Evolutionary conservation across 2,888 invertebrate genomes (phyloP).

Genomic region (Balanococcus diminutus): DNA sequence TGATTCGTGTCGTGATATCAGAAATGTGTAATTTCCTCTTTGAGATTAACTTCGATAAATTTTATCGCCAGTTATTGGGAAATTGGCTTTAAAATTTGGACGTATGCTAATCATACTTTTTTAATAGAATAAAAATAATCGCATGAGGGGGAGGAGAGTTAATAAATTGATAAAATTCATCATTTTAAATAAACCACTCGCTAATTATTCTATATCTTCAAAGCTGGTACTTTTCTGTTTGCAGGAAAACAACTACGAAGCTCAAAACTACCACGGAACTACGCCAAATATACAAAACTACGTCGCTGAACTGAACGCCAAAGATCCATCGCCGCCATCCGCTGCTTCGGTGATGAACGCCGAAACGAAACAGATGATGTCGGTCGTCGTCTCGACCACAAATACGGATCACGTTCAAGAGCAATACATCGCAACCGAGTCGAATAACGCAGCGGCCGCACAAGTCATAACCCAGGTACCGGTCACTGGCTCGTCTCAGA

Average conservation of each 20-base stretch:
- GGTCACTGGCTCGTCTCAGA: not conserved
- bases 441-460: not conserved
- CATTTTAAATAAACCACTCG: too few relatives aligned
- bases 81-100: too few relatives aligned
- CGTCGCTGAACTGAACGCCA: not conserved
- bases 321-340: not conserved
- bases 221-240: not conserved
- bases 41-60: too few relatives aligned
- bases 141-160: too few relatives aligned
- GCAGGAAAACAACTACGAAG: conserved; percentile 3
- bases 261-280: not conserved
- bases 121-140: too few relatives aligned
- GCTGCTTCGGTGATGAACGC: not conserved
- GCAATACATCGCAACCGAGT: not conserved
- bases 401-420: not conserved
- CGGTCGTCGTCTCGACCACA: not conserved
- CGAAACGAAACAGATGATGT: not conserved
- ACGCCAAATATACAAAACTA: not conserved
- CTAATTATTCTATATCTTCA: too few relatives aligned
- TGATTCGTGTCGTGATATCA: too few relatives aligned
- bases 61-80: too few relatives aligned
- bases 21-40: too few relatives aligned
- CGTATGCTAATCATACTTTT: too few relatives aligned
- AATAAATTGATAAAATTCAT: too few relatives aligned
- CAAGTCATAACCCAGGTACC: not conserved